These are phyloP conservation scores for Spea hammondii DNA, from an alignment of 2,797 vertebrate species.

Conservation along the genomic window DNA sequence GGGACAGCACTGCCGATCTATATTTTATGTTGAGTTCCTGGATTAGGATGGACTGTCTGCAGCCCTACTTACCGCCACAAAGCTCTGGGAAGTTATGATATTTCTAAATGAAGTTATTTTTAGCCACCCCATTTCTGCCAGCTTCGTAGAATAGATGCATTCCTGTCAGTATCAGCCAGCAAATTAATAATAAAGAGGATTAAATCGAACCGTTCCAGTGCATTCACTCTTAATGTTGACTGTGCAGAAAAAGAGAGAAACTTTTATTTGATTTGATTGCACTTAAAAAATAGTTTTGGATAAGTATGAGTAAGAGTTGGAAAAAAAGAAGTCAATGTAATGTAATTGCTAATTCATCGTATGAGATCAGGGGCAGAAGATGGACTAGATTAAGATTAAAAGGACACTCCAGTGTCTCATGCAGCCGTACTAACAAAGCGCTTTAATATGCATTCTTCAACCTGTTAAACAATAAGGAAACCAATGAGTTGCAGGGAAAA, in stretches of 20 bases:
- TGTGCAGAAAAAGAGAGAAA: constrained; percentile 9
- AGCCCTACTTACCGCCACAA: background rate
- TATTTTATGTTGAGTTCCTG: constrained; percentile 17
- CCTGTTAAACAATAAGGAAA: too few relatives aligned
- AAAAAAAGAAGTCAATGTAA: too few relatives aligned
- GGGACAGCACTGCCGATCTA: constrained; percentile 10
- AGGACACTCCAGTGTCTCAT: too few relatives aligned
- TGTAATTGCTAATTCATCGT: too few relatives aligned
- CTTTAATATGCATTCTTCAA: too few relatives aligned
- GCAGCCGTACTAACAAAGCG: too few relatives aligned
- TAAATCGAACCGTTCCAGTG: constrained; percentile 26
- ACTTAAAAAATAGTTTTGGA: too few relatives aligned
- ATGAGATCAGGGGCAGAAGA: too few relatives aligned
- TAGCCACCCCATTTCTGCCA: constrained; percentile 7
- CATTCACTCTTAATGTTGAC: constrained; percentile 9
- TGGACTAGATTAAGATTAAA: too few relatives aligned
- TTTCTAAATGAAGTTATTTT: constrained; percentile 32
- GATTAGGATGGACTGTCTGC: constrained; percentile 8
- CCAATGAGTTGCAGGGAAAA: too few relatives aligned
- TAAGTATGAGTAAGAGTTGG: too few relatives aligned
- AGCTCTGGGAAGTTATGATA: constrained; percentile 22
- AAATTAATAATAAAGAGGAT: constrained; percentile 40
- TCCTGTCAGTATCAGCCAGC: constrained; percentile 23
- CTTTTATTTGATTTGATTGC: background rate
- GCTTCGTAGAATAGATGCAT: constrained; percentile 18